Evolutionary conservation across 2,113 vertebrate species (phyloP).

Genomic region (Cynopterus brachyotis): DNA sequence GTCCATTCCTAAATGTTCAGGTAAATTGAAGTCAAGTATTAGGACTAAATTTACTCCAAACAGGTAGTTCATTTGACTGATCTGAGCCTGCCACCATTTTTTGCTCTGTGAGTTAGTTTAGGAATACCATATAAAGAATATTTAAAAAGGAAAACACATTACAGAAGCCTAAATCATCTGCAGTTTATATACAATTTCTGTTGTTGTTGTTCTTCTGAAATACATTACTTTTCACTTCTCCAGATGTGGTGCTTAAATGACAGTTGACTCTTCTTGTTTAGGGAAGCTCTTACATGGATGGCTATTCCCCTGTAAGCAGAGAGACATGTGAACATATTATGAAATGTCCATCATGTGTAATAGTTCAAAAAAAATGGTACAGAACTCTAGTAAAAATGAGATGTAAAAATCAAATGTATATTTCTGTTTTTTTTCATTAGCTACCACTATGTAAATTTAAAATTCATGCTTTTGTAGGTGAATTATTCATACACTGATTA

Average conservation of each 20-base stretch:
- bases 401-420: neutral
- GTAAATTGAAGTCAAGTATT: constrained; percentile 8
- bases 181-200: neutral
- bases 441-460: neutral
- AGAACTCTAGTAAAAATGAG: neutral
- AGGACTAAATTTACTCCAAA: constrained; percentile 1
- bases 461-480: neutral
- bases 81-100: neutral
- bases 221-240: constrained; percentile 53
- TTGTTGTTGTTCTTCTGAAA: constrained; percentile 38
- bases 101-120: constrained; percentile 8
- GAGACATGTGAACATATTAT: constrained; percentile 1
- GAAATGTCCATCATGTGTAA: neutral
- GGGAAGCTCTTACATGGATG: neutral
- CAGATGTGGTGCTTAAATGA: constrained; percentile 28
- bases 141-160: neutral
- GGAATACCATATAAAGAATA: neutral
- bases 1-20: neutral
- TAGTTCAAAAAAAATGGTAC: neutral
- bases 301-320: constrained; percentile 14
- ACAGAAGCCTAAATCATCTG: neutral
- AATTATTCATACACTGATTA: neutral
- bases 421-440: constrained; percentile 2
- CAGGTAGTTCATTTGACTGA: neutral
- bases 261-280: constrained; percentile 37